Evolutionary conservation across 2,888 invertebrate species (phyloP).

Genomic region (Bellardia bayeri): DNA sequence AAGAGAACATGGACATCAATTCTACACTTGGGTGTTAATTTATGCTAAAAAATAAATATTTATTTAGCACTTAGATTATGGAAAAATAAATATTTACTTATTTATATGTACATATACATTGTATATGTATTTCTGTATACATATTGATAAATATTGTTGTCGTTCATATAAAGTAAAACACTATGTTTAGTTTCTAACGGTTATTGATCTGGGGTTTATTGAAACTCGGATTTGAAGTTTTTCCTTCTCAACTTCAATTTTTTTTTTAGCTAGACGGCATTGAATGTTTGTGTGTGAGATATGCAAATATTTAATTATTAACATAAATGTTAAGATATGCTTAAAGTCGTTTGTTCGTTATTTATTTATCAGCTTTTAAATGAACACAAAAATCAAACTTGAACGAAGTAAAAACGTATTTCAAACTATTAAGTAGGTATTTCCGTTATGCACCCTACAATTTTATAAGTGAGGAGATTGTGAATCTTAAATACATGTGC

Average conservation of each 20-base stretch:
- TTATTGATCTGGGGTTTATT: constrained; percentile 66
- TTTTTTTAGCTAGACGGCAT: constrained; percentile 47
- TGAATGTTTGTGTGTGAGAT: constrained; percentile 40
- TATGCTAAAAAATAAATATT: constrained; percentile 72
- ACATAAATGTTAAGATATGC: constrained; percentile 49
- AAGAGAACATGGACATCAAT: constrained; percentile 65
- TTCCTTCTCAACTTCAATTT: constrained; percentile 16
- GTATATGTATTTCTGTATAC: no score
- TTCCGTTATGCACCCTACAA: neutral
- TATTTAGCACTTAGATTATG: constrained; percentile 69
- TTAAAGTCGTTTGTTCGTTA: neutral
- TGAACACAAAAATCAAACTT: constrained; percentile 26
- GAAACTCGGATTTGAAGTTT: constrained; percentile 13
- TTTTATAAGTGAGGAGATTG: no score
- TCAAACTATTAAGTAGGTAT: neutral
- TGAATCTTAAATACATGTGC: no score
- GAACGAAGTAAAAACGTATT: neutral
- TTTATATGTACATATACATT: no score
- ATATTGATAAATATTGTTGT: constrained; percentile 6
- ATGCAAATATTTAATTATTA: constrained; percentile 46
- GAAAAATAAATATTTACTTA: constrained; percentile 22
- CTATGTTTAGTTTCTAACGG: constrained; percentile 42
- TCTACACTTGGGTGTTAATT: constrained; percentile 72
- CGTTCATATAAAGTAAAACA: neutral
- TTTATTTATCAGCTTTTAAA: constrained; percentile 32